Evolutionary conservation across 1,140 invertebrate species (phyloP).

Genomic region (Leptopilina boulardi): DNA sequence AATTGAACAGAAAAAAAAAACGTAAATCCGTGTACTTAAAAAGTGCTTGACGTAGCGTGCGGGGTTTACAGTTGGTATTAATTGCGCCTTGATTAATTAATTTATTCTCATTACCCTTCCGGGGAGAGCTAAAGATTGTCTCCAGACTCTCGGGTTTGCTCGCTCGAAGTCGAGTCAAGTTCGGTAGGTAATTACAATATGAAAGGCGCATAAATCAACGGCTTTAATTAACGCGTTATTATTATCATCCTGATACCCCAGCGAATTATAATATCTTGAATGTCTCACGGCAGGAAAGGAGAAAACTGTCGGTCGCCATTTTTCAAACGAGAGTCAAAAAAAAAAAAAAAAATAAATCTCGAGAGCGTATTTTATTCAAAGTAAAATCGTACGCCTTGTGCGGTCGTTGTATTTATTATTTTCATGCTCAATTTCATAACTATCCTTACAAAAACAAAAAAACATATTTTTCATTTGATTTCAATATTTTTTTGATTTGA

Average conservation of each 20-base stretch:
- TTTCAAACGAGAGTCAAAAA: background rate
- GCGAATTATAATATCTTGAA: slow-evolving; percentile 64
- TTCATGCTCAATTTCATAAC: too few relatives aligned
- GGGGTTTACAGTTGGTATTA: slow-evolving; percentile 57
- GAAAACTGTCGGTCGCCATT: slow-evolving; percentile 27
- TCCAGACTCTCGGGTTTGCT: slow-evolving; percentile 57
- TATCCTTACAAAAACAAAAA: too few relatives aligned
- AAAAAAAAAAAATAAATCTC: too few relatives aligned
- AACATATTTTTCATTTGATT: too few relatives aligned
- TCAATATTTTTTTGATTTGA: too few relatives aligned
- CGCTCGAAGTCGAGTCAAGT: slow-evolving; percentile 62
- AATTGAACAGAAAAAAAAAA: background rate
- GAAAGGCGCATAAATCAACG: slow-evolving; percentile 73
- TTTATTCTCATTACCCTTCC: slow-evolving; percentile 69
- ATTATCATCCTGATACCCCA: slow-evolving; percentile 70
- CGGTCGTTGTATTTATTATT: too few relatives aligned
- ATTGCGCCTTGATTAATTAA: slow-evolving; percentile 71
- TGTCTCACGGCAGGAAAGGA: slow-evolving; percentile 32
- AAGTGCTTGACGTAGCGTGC: slow-evolving; percentile 20
- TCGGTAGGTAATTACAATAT: slow-evolving; percentile 75
- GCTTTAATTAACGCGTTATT: slow-evolving; percentile 74
- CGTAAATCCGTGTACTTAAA: background rate
- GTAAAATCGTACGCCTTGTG: too few relatives aligned
- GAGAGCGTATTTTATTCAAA: too few relatives aligned
- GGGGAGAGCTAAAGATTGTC: slow-evolving; percentile 63